Percentiles rank a stretch among this genome's conserved stretches.
Conservation (phyloP, 2,113 vertebrate genomes). For the Gorsachius goisagi region DNA sequence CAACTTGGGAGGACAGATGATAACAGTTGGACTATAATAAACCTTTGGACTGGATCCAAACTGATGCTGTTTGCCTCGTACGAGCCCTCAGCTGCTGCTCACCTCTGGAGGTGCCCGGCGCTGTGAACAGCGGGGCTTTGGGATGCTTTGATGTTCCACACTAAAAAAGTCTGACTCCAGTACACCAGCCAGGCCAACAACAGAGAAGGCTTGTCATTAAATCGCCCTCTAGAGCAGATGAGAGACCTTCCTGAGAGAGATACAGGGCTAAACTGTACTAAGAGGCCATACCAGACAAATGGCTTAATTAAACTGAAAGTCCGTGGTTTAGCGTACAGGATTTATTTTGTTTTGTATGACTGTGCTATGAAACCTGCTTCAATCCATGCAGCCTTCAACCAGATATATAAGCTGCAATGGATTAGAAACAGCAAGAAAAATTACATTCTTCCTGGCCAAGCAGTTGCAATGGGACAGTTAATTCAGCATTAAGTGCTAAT, state of each 20-base stretch:
- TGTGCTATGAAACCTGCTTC: not conserved
- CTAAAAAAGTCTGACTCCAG: not conserved
- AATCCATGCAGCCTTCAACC: not conserved
- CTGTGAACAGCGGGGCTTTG: not conserved
- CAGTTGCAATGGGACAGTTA: not conserved
- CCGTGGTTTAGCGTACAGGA: not conserved
- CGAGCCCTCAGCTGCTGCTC: not conserved
- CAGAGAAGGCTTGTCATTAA: not conserved
- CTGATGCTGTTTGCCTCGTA: not conserved
- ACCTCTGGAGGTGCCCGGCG: not conserved
- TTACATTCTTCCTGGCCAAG: not conserved
- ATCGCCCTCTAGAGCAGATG: not conserved
- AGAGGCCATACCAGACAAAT: not conserved
- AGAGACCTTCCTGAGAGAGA: not conserved
- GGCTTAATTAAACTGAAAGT: not conserved
- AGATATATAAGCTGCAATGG: not conserved
- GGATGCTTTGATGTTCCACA: not conserved
- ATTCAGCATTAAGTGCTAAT: not conserved
- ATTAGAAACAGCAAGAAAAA: not conserved
- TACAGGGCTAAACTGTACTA: not conserved
- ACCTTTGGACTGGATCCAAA: not conserved
- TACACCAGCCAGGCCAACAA: not conserved
- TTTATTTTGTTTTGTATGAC: not conserved
- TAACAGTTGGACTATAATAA: not conserved
- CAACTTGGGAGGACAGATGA: not conserved